phyloP scores from a whole-genome alignment of 2,797 vertebrate species.

The Brachyalestes nurse region DNA sequence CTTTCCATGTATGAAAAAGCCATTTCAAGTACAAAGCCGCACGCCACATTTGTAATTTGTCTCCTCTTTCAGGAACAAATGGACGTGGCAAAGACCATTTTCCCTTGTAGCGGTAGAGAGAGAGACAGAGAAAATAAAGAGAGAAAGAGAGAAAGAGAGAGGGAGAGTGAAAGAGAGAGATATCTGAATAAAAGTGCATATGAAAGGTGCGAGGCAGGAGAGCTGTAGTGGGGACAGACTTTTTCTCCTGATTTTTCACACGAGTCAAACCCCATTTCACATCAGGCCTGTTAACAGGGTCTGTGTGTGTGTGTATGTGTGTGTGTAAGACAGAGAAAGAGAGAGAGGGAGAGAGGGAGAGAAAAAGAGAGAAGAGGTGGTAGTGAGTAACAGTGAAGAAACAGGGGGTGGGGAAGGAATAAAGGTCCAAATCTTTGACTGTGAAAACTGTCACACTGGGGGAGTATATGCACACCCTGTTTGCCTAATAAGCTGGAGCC shows the following conservation, averaged over 20 bases:
- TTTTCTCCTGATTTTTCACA: constrained; percentile 73
- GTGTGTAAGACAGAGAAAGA: constrained; percentile 46
- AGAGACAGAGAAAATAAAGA: neutral
- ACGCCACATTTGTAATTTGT: constrained; percentile 93
- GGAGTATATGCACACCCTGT: constrained; percentile 77
- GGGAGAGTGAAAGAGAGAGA: constrained; percentile 33
- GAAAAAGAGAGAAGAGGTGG: constrained; percentile 53
- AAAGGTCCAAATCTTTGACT: constrained; percentile 81
- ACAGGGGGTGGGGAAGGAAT: constrained; percentile 56
- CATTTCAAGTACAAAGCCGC: constrained; percentile 85
- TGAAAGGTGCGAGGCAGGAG: constrained; percentile 61
- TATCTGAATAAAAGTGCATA: constrained; percentile 60
- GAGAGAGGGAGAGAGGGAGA: constrained; percentile 59
- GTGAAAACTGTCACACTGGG: constrained; percentile 79
- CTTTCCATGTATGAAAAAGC: constrained; percentile 82
- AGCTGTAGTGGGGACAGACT: constrained; percentile 53
- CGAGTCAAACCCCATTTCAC: constrained; percentile 66
- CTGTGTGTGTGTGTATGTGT: constrained; percentile 53
- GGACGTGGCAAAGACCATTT: constrained; percentile 70
- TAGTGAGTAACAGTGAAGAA: constrained; percentile 70
- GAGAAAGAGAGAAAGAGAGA: neutral
- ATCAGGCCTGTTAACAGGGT: constrained; percentile 66
- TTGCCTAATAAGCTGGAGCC: constrained; percentile 79
- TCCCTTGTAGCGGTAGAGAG: constrained; percentile 56
- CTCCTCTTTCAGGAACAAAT: constrained; percentile 77